Percentiles rank a stretch among this genome's conserved stretches.
These are phyloP conservation scores for Vesta saturnalis DNA, from an alignment of 2,888 invertebrate species.

Conservation along the genomic window DNA sequence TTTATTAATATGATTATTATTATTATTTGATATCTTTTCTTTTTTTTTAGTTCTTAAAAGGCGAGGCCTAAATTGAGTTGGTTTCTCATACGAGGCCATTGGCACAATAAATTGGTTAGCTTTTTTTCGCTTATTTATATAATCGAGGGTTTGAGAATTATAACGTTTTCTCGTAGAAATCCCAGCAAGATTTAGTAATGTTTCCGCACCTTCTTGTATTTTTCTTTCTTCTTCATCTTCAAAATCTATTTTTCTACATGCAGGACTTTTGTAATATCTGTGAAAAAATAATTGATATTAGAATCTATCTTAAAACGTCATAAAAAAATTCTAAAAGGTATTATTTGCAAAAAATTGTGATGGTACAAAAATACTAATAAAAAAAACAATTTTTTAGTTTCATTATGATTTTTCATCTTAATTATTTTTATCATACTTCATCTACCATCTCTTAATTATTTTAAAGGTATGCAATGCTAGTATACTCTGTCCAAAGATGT, in stretches of 20 bases:
- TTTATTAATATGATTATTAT: constrained; percentile 51
- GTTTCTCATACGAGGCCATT: constrained; percentile 47
- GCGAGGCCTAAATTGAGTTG: constrained; percentile 57
- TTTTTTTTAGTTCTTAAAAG: constrained; percentile 55
- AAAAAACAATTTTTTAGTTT: no score
- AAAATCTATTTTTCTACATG: constrained; percentile 56
- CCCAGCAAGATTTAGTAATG: constrained; percentile 79
- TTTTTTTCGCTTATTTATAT: constrained; percentile 27
- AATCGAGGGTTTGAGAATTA: constrained; percentile 41
- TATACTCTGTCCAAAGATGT: no score
- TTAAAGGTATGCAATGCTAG: no score
- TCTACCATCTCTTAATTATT: no score
- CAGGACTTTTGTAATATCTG: constrained; percentile 25
- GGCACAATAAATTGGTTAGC: constrained; percentile 27
- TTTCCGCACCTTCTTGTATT: constrained; percentile 83
- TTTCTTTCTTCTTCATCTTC: constrained; percentile 75
- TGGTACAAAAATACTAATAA: no score
- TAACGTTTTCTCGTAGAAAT: constrained; percentile 57
- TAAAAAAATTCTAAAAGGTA: background rate
- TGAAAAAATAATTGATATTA: constrained; percentile 10
- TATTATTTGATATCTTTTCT: constrained; percentile 47
- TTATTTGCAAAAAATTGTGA: no score
- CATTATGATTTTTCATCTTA: no score
- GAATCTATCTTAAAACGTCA: background rate
- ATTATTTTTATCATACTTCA: no score